A percentile compares a stretch with the other conserved stretches of the same genome.
phyloP scores from a whole-genome alignment of 2,797 vertebrate species.

The Tarsius wallacei region DNA sequence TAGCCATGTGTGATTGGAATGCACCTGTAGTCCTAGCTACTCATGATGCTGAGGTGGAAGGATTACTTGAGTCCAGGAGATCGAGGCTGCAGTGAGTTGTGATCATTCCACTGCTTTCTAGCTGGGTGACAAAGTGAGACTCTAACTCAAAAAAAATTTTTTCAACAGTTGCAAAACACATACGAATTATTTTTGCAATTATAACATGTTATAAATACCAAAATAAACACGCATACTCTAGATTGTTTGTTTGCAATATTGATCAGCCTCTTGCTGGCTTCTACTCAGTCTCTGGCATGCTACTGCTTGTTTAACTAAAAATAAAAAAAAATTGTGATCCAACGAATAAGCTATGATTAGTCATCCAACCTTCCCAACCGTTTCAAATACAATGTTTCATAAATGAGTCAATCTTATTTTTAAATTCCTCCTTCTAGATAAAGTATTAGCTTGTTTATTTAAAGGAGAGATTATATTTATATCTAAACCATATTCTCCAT shows the following conservation, averaged over 20 bases:
- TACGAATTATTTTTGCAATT: neutral
- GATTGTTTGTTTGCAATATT: slow-evolving; percentile 33
- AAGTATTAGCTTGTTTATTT: neutral
- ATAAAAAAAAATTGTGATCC: neutral
- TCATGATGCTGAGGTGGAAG: no score
- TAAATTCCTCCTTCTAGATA: neutral
- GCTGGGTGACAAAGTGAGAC: no score
- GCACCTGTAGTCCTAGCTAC: no score
- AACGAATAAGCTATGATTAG: slow-evolving; percentile 38
- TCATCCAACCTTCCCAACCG: neutral
- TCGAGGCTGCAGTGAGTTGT: no score
- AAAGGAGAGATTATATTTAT: neutral
- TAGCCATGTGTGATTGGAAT: no score
- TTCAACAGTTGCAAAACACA: neutral
- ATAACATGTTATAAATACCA: slow-evolving; percentile 4
- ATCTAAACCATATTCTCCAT: slow-evolving; percentile 22
- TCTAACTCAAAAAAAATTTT: no score
- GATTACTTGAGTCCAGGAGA: no score
- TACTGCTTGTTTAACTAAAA: slow-evolving; percentile 52
- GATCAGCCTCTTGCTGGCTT: slow-evolving; percentile 28
- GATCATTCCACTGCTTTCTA: no score
- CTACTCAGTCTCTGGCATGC: neutral
- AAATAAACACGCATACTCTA: slow-evolving; percentile 49
- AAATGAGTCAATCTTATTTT: slow-evolving; percentile 45
- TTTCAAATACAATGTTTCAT: neutral